Evolutionary conservation across 1,140 invertebrate genomes (phyloP).

Genomic region (Pseudomyrmex sp.): DNA sequence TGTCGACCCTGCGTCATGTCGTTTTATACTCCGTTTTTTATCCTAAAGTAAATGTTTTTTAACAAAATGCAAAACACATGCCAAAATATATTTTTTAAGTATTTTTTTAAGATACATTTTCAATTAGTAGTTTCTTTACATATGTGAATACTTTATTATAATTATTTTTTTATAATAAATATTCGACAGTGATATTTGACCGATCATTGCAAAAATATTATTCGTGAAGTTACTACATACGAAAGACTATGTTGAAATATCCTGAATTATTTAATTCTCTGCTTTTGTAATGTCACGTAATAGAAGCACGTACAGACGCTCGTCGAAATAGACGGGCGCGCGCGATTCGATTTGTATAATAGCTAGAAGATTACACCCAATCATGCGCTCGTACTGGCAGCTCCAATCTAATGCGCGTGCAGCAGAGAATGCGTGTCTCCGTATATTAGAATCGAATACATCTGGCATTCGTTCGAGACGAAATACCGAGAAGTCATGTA

Average conservation of each 20-base stretch:
- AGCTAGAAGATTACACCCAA: constrained; percentile 36
- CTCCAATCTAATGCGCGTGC: constrained; percentile 7
- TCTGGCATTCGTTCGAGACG: constrained; percentile 65
- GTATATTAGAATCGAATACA: constrained; percentile 62
- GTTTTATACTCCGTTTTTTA: constrained; percentile 1
- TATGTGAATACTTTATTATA: neutral
- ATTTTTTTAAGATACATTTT: no score
- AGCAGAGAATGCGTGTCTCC: constrained; percentile 47
- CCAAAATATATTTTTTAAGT: neutral
- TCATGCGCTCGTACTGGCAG: constrained; percentile 12
- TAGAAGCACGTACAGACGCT: neutral
- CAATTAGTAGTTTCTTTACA: neutral
- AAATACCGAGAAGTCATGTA: constrained; percentile 60
- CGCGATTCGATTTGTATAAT: constrained; percentile 41
- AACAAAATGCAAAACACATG: neutral
- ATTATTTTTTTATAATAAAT: neutral
- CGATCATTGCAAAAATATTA: no score
- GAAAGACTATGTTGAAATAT: no score
- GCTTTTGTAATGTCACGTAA: no score
- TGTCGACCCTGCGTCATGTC: neutral
- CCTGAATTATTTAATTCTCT: no score
- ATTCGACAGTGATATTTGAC: neutral
- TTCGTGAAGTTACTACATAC: no score
- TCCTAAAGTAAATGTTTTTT: neutral
- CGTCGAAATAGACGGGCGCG: constrained; percentile 22